These are phyloP conservation scores for Muschampia plurimacula DNA, from an alignment of 2,888 invertebrate species.

Conservation along the genomic window DNA sequence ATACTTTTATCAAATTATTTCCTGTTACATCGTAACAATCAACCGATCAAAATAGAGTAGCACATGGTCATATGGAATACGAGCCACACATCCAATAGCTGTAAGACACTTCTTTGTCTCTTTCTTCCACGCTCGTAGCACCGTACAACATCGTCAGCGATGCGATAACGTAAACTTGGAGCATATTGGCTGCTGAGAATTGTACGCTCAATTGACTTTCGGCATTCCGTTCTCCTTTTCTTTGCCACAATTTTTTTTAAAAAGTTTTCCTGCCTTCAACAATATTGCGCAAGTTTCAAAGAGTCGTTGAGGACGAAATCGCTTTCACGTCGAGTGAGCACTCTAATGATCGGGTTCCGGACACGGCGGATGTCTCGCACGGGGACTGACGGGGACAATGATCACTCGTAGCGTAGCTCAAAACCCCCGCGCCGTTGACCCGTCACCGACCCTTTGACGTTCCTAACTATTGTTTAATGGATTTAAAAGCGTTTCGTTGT, in stretches of 20 bases:
- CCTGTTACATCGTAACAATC: too few relatives aligned
- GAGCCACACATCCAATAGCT: background rate
- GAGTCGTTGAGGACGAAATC: slow-evolving; percentile 77
- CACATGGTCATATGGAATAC: background rate
- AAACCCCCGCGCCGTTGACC: slow-evolving; percentile 20
- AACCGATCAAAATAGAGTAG: too few relatives aligned
- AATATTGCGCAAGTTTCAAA: slow-evolving; percentile 83
- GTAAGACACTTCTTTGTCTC: background rate
- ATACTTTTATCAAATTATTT: too few relatives aligned
- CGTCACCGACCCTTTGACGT: slow-evolving; percentile 68
- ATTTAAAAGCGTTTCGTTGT: slow-evolving; percentile 66
- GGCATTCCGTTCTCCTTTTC: slow-evolving; percentile 78
- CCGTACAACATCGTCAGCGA: background rate
- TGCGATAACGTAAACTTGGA: slow-evolving; percentile 47
- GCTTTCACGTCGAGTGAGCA: slow-evolving; percentile 83
- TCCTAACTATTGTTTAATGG: slow-evolving; percentile 69
- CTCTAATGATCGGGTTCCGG: slow-evolving; percentile 85
- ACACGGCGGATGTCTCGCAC: slow-evolving; percentile 58
- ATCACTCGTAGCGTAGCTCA: slow-evolving; percentile 42
- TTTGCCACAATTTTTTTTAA: slow-evolving; percentile 73
- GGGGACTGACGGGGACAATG: slow-evolving; percentile 42
- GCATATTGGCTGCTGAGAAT: slow-evolving; percentile 73
- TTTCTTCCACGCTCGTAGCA: background rate
- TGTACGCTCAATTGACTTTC: slow-evolving; percentile 77
- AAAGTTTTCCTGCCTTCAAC: slow-evolving; percentile 83